Evolutionary conservation across 2,113 vertebrate genomes (phyloP).

Genomic region (Psittacara wagleri): DNA sequence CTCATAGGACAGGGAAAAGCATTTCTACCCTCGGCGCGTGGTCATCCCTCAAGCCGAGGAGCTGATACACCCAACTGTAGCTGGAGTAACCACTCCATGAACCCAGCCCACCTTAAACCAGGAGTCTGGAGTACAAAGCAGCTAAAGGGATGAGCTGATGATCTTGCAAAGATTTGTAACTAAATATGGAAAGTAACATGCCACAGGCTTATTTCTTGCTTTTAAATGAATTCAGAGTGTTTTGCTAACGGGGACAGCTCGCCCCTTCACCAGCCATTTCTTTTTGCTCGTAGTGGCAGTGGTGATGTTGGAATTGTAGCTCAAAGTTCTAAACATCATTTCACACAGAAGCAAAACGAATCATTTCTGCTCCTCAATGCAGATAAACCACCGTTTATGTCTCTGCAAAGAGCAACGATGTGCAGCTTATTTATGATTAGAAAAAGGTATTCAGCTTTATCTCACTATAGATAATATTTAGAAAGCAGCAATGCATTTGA

Average conservation of each 20-base stretch:
- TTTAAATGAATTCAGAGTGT: neutral
- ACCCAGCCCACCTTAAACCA: neutral
- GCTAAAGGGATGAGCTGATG: neutral
- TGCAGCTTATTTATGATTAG: neutral
- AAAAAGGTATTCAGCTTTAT: neutral
- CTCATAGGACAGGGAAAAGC: neutral
- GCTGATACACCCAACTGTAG: neutral
- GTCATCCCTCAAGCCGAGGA: neutral
- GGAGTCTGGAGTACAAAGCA: neutral
- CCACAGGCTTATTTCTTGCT: neutral
- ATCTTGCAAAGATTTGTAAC: neutral
- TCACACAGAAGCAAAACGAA: neutral
- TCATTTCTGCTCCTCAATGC: neutral
- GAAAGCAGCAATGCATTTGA: neutral
- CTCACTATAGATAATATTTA: neutral
- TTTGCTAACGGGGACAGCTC: neutral
- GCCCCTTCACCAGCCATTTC: neutral
- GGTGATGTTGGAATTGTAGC: neutral
- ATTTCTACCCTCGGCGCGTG: neutral
- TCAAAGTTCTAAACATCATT: neutral
- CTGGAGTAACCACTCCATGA: neutral
- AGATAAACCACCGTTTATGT: neutral
- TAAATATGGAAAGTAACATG: neutral
- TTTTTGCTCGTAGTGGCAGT: neutral
- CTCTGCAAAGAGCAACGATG: neutral